Percentiles rank a stretch among this genome's conserved stretches.
These are phyloP conservation scores for Marcusenius ussheri DNA, from an alignment of 2,113 vertebrate genomes.

Conservation along the genomic window DNA sequence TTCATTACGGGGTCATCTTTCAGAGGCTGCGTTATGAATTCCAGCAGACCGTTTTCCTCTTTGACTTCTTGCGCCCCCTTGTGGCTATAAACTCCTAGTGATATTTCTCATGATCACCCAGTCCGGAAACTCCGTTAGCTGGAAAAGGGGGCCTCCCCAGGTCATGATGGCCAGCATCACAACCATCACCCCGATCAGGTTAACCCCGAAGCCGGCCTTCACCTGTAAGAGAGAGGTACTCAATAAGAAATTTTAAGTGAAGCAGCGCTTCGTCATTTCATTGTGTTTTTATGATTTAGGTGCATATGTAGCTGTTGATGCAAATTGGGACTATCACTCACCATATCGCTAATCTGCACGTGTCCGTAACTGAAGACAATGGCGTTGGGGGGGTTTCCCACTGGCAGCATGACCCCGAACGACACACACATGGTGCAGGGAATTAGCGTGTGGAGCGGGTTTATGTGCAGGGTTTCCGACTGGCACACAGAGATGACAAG, in stretches of 20 bases:
- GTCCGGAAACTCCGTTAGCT: conserved; percentile 75
- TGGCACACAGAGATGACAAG: conserved; percentile 42
- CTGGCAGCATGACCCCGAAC: conserved; percentile 95
- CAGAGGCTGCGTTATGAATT: neutral
- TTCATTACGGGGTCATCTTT: conserved; percentile 1
- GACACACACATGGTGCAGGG: conserved; percentile 97
- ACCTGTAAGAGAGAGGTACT: conserved; percentile 60
- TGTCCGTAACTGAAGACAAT: conserved; percentile 97
- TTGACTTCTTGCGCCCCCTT: neutral
- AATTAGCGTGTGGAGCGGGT: conserved; percentile 91
- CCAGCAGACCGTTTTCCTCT: neutral
- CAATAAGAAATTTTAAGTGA: neutral
- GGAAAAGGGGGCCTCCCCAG: conserved; percentile 88
- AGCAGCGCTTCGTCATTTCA: neutral
- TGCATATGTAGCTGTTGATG: neutral
- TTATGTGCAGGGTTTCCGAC: conserved; percentile 90
- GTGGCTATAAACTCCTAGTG: conserved; percentile 62
- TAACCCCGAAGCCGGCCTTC: conserved; percentile 92
- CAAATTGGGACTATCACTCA: conserved; percentile 43
- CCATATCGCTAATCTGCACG: conserved; percentile 95
- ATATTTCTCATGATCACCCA: conserved; percentile 75
- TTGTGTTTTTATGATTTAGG: neutral
- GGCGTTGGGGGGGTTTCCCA: conserved; percentile 96
- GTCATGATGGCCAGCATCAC: conserved; percentile 93
- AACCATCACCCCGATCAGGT: conserved; percentile 85